Conservation (phyloP, 2,113 vertebrate species). For the Carollia perspicillata region DNA sequence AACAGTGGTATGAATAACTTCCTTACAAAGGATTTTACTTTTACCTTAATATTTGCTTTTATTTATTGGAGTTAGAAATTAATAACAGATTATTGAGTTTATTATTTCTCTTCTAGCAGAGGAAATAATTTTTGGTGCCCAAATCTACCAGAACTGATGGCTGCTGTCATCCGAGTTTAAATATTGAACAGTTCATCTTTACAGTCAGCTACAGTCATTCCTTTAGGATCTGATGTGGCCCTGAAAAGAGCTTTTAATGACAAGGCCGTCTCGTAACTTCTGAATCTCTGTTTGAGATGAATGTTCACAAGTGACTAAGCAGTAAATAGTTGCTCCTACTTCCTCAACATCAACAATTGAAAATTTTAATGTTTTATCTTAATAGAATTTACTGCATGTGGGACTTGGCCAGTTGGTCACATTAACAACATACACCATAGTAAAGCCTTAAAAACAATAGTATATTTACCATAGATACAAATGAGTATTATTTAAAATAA, state of each 20-base stretch:
- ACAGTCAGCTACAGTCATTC: not conserved
- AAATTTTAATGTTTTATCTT: not conserved
- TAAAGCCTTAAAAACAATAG: not conserved
- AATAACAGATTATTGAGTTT: conserved; percentile 8
- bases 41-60: not conserved
- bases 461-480: not conserved
- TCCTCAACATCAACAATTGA: not conserved
- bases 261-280: not conserved
- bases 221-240: not conserved
- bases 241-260: not conserved
- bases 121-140: not conserved
- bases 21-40: not conserved
- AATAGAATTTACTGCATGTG: not conserved
- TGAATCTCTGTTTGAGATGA: not conserved
- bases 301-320: not conserved
- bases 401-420: not conserved
- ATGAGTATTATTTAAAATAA: not conserved
- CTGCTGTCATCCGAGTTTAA: not conserved
- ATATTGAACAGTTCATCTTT: not conserved
- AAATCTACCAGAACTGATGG: not conserved
- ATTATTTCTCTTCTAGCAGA: conserved; percentile 13
- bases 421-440: not conserved
- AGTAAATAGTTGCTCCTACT: not conserved
- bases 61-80: not conserved
- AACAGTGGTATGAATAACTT: not conserved